Evolutionary conservation across 1,140 invertebrate genomes (phyloP).

Genomic region (Drosophila jambulina): DNA sequence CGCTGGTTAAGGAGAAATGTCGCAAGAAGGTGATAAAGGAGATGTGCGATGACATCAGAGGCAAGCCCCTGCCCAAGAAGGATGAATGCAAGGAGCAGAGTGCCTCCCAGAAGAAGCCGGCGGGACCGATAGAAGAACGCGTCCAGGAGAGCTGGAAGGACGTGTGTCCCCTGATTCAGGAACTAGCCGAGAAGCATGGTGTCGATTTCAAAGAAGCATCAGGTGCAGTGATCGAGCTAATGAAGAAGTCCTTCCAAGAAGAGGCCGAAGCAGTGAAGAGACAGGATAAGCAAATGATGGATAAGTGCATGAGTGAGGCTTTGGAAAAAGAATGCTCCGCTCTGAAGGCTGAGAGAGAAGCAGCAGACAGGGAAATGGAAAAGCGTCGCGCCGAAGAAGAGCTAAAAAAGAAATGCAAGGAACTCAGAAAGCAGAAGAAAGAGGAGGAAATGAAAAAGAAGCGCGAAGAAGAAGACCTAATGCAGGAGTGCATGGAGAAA

Average conservation of each 20-base stretch:
- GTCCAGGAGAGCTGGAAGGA: constrained; percentile 10
- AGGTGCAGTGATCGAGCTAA: not conserved
- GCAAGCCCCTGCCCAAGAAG: not conserved
- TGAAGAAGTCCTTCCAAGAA: not conserved
- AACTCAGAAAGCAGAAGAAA: not conserved
- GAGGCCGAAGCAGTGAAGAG: not conserved
- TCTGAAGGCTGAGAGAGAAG: not conserved
- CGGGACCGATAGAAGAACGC: not conserved
- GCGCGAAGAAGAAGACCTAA: not conserved
- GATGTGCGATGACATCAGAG: constrained; percentile 20
- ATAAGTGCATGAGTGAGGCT: not conserved
- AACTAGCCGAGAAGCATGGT: not conserved
- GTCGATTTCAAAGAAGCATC: constrained; percentile 10
- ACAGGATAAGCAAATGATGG: not conserved
- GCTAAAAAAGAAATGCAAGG: not conserved
- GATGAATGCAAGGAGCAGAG: not conserved
- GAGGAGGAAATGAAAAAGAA: not conserved
- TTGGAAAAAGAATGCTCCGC: not conserved
- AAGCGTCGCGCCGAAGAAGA: not conserved
- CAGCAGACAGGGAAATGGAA: not conserved
- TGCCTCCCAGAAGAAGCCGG: not conserved
- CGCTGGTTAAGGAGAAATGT: constrained; percentile 22
- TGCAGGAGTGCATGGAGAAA: not conserved
- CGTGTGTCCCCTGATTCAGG: constrained; percentile 4
- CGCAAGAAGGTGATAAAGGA: constrained; percentile 3